These are phyloP conservation scores for Mirza zaza DNA, from an alignment of 2,113 vertebrate genomes.

Conservation along the genomic window DNA sequence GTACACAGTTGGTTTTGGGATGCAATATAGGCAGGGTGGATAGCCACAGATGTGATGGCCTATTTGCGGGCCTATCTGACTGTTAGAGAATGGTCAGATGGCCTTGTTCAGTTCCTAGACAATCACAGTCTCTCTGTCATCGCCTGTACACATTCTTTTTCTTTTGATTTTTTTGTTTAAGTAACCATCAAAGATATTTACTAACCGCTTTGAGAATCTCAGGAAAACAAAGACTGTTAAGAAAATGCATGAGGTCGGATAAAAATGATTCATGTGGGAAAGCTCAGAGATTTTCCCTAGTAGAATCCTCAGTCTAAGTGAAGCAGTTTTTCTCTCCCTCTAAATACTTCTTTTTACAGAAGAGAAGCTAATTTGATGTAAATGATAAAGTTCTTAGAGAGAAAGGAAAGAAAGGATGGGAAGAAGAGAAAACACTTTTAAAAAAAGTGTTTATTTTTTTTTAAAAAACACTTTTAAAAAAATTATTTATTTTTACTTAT, in stretches of 20 bases:
- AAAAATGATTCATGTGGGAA: neutral
- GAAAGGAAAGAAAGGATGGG: neutral
- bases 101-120: neutral
- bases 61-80: neutral
- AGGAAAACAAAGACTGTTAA: conserved; percentile 3
- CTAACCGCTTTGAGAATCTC: neutral
- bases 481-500: too few species aligned
- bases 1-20: neutral
- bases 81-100: neutral
- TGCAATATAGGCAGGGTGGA: neutral
- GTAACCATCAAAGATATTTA: neutral
- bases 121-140: neutral
- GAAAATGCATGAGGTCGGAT: neutral
- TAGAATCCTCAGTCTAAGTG: neutral
- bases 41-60: neutral
- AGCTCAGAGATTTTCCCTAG: neutral
- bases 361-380: neutral
- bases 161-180: neutral
- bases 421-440: neutral
- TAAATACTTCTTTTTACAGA: neutral
- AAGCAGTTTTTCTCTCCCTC: neutral
- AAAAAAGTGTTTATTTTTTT: too few species aligned
- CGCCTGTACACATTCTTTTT: neutral
- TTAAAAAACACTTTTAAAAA: too few species aligned
- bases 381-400: neutral